Evolutionary conservation across 2,888 invertebrate species (phyloP).

Genomic region (Mesodorylaimus sp.): DNA sequence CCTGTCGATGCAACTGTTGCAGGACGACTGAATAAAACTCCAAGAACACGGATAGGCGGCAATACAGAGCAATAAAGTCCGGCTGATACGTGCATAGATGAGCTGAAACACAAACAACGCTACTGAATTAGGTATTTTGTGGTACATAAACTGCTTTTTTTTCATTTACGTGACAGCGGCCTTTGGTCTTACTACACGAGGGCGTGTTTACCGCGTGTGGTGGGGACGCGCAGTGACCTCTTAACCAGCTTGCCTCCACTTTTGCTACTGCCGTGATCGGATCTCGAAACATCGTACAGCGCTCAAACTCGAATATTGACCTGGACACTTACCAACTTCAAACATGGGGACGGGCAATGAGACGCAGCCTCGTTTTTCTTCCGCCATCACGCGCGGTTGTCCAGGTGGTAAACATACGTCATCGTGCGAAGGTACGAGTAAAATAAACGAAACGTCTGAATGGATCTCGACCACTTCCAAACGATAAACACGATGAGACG

Average conservation of each 20-base stretch:
- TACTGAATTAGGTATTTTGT: no score
- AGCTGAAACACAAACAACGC: conserved; percentile 61
- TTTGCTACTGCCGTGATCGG: no score
- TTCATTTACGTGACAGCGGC: background rate
- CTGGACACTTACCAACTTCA: conserved; percentile 40
- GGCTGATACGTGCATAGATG: conserved; percentile 82
- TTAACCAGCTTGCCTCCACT: no score
- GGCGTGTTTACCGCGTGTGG: no score
- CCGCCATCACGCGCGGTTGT: conserved; percentile 42
- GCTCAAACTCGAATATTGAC: no score
- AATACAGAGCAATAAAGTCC: conserved; percentile 71
- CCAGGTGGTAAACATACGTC: conserved; percentile 69
- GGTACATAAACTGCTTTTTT: background rate
- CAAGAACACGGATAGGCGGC: conserved; percentile 71
- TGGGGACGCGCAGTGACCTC: no score
- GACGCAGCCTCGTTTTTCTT: conserved; percentile 64
- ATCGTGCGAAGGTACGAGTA: conserved; percentile 77
- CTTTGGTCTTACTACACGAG: no score
- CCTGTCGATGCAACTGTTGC: conserved; percentile 72
- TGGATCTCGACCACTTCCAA: conserved; percentile 80
- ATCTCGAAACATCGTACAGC: no score
- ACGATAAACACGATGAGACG: conserved; percentile 52
- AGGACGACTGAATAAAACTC: conserved; percentile 78
- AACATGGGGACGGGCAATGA: conserved; percentile 70
- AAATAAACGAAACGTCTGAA: conserved; percentile 68